Base-by-base conservation (phyloP, 2,888 invertebrate species). In the Lacanobia wlatinum region DNA sequence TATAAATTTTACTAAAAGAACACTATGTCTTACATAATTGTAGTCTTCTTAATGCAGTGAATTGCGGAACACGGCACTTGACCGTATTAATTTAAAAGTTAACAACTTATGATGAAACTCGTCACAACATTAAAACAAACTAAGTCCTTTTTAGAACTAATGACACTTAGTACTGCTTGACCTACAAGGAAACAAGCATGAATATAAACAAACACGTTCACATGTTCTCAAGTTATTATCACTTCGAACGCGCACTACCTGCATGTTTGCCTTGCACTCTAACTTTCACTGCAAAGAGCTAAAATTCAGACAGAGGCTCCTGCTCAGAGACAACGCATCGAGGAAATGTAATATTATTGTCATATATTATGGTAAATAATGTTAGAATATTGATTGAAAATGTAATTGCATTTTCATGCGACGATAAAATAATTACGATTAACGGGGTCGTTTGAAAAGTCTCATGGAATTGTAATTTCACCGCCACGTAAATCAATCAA, bases 261-360 rank as follows among this genome's bases (percentile, higher is more conserved):
- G 60, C 18, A 56, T 82, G 71, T 84, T 82, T 73, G 63, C 16
- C 65, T 67, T 76, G 60, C 72, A 76, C 75, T 84, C 50, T 34
- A 73, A 84, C 84, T 84, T 84, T 84, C 84, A 81, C 84, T 68
- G 1, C 70, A 34, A 61, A 62, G 53, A 70, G 60, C 60, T 70
- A 59, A 80, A 73, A 71, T 71, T 80, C 73, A 66, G 52, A 58
- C 65, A 69, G 46, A 68, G 8, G 66, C 67, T 70, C 40, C 48
- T 68, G 55, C 70, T 64, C 76, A 67, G 63, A 73, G 64, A 68
- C 65, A 69, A 78, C 73, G 46, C 46, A 53, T 55, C 46, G n/a
- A 60, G 55, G 71, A 80, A 75, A 60, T 56, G 5, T 61, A 67
- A n/a, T 62, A 55, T 63, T 55, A 34, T 69, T 65, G 53, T 46